These are phyloP conservation scores for Phoeniculus purpureus DNA, from an alignment of 2,797 vertebrate species.

Conservation along the genomic window DNA sequence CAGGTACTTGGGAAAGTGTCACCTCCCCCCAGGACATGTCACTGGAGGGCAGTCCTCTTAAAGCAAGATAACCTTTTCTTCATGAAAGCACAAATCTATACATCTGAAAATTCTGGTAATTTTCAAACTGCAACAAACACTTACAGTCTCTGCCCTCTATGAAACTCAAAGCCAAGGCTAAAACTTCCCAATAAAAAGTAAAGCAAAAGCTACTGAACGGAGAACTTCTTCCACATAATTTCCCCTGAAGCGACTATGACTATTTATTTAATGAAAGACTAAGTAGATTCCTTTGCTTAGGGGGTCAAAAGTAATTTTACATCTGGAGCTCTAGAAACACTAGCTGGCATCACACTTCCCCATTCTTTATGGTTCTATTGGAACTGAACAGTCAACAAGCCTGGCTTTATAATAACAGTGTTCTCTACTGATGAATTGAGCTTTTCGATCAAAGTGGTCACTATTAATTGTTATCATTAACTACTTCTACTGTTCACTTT, in stretches of 20 bases:
- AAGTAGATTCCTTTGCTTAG: neutral
- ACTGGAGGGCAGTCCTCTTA: too few species aligned
- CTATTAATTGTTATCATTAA: neutral
- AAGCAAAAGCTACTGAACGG: neutral
- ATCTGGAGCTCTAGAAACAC: neutral
- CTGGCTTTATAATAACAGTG: constrained; percentile 38
- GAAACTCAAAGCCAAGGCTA: neutral
- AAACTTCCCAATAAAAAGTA: neutral
- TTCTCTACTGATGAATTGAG: neutral
- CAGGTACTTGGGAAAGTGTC: too few species aligned
- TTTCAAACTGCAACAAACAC: too few species aligned
- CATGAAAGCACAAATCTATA: too few species aligned
- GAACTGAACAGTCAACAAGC: constrained; percentile 28
- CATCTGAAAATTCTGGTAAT: too few species aligned
- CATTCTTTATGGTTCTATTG: neutral
- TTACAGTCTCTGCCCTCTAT: neutral
- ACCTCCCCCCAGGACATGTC: too few species aligned
- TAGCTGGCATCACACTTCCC: neutral
- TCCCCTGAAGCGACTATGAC: neutral
- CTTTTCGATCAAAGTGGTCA: neutral
- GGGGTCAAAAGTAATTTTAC: neutral
- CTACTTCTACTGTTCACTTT: neutral
- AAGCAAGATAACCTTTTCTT: too few species aligned
- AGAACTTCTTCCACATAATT: neutral
- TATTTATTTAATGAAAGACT: neutral